These are phyloP conservation scores for Nipponacmea schrenckii DNA, from an alignment of 2,888 invertebrate genomes.

Conservation along the genomic window DNA sequence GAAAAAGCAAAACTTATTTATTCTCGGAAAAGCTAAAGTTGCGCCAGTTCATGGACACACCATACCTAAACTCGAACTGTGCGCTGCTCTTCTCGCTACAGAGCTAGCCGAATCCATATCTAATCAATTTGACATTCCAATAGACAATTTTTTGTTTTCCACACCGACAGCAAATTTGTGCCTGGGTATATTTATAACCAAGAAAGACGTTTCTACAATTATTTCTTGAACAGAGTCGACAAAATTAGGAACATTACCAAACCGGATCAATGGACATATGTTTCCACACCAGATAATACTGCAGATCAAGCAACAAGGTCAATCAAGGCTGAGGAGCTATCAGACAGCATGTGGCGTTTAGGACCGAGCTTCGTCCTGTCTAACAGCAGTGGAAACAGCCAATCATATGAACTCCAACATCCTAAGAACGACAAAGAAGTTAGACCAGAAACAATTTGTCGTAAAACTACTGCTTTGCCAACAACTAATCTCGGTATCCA, in stretches of 20 bases:
- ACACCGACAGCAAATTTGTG: slow-evolving; percentile 20
- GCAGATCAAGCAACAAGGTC: slow-evolving; percentile 8
- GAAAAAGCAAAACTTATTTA: not conserved
- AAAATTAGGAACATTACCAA: slow-evolving; percentile 16
- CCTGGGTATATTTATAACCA: slow-evolving; percentile 16
- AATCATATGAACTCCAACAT: not conserved
- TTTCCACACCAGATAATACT: not conserved
- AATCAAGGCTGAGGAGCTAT: not conserved
- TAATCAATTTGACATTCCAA: slow-evolving; percentile 4
- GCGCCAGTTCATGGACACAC: slow-evolving; percentile 6
- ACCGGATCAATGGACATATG: not conserved
- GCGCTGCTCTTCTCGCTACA: slow-evolving; percentile 22
- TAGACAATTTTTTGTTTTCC: slow-evolving; percentile 14
- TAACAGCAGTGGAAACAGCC: not conserved
- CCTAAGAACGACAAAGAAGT: not conserved
- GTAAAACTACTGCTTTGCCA: not conserved
- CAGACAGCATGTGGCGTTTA: not conserved
- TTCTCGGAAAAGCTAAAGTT: not conserved
- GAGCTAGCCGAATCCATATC: slow-evolving; percentile 16
- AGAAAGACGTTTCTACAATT: slow-evolving; percentile 16
- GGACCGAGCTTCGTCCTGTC: not conserved
- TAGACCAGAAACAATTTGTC: slow-evolving; percentile 5
- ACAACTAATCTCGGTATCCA: not conserved
- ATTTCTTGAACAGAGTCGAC: slow-evolving; percentile 12
- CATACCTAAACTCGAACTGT: slow-evolving; percentile 25